Evolutionary conservation across 1,140 invertebrate genomes (phyloP).

Genomic region (Bombus soroeensis): DNA sequence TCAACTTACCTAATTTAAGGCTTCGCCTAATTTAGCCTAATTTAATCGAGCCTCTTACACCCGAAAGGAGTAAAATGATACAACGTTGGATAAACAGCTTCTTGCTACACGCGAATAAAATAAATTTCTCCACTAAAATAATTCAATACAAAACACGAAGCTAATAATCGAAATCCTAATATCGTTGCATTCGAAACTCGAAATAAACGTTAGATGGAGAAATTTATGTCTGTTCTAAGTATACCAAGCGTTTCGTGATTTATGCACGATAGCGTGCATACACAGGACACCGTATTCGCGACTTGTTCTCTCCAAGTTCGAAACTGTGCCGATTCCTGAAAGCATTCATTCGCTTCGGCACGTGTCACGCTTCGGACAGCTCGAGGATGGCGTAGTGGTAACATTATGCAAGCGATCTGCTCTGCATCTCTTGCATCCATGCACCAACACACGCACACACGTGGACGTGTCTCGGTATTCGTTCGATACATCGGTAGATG

Average conservation of each 20-base stretch:
- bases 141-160: no score
- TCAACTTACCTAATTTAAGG: no score
- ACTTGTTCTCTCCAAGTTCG: conserved; percentile 18
- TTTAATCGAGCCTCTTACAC: no score
- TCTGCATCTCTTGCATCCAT: not conserved
- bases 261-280: not conserved
- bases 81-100: no score
- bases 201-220: no score
- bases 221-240: not conserved
- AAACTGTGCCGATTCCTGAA: conserved; percentile 53
- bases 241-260: not conserved
- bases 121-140: no score
- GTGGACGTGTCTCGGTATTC: no score
- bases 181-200: no score
- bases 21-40: no score
- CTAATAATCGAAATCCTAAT: no score
- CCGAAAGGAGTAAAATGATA: no score
- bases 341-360: conserved; percentile 29
- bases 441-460: not conserved
- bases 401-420: conserved; percentile 30
- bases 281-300: not conserved
- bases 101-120: no score
- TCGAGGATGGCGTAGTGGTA: not conserved
- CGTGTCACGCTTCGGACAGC: conserved; percentile 40
- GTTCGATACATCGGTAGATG: conserved; percentile 55